Conservation (phyloP, 2,113 vertebrate genomes). For the Pelecanoides urinatrix region DNA sequence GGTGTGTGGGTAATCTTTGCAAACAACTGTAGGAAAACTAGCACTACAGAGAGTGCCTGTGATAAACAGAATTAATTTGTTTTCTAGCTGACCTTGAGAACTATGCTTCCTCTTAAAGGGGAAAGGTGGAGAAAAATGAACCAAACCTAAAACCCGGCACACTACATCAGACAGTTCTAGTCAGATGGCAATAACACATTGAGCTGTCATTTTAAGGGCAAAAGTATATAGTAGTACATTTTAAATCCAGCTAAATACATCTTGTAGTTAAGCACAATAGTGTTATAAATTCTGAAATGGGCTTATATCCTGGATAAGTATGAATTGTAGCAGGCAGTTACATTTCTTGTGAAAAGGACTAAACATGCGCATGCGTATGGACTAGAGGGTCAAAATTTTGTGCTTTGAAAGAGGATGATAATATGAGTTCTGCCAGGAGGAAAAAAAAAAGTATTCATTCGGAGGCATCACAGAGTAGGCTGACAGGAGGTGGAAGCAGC, state of each 20-base stretch:
- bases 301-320: neutral
- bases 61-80: neutral
- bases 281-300: neutral
- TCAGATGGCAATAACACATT: neutral
- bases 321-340: neutral
- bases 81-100: neutral
- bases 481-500: conserved; percentile 28
- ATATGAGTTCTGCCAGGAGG: neutral
- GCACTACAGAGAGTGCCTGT: neutral
- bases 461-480: neutral
- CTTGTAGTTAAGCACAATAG: neutral
- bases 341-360: neutral
- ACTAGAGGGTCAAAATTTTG: neutral
- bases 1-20: neutral
- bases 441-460: neutral
- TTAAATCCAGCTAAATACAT: neutral
- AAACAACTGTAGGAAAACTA: neutral
- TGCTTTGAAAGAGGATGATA: neutral
- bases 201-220: neutral
- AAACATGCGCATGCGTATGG: neutral
- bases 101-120: neutral
- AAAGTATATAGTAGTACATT: neutral
- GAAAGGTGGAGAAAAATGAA: neutral
- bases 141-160: neutral
- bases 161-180: neutral